These are phyloP conservation scores for Dynastes maya DNA, from an alignment of 2,888 invertebrate genomes.

Conservation along the genomic window DNA sequence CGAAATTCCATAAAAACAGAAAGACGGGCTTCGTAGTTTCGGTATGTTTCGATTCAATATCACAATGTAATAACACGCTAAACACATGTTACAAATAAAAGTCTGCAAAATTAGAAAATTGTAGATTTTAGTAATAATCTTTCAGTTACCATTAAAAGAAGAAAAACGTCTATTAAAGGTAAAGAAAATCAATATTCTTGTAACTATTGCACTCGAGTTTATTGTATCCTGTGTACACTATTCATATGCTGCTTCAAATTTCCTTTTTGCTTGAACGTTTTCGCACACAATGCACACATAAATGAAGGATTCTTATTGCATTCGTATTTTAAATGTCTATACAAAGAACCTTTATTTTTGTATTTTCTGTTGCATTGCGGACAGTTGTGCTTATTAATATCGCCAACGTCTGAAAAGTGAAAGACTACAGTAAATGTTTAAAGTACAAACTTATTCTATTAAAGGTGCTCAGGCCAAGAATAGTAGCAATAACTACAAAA, in stretches of 20 bases:
- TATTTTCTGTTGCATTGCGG: constrained; percentile 53
- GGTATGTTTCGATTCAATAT: too few species aligned
- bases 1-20: too few species aligned
- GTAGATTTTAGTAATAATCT: background rate
- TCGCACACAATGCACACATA: constrained; percentile 43
- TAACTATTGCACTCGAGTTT: background rate
- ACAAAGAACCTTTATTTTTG: constrained; percentile 54
- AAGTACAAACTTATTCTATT: background rate
- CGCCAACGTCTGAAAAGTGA: constrained; percentile 28
- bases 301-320: constrained; percentile 50
- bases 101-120: too few species aligned
- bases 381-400: constrained; percentile 47
- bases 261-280: constrained; percentile 48
- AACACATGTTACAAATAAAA: too few species aligned
- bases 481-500: background rate
- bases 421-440: constrained; percentile 3
- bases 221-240: constrained; percentile 46
- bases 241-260: constrained; percentile 48
- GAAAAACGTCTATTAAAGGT: constrained; percentile 1
- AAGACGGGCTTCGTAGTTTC: too few species aligned
- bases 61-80: too few species aligned
- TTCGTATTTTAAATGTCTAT: constrained; percentile 52
- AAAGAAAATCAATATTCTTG: background rate
- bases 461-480: background rate
- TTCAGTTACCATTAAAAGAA: background rate